Conservation (phyloP, 2,113 vertebrate species). For the Fukomys damarensis region DNA sequence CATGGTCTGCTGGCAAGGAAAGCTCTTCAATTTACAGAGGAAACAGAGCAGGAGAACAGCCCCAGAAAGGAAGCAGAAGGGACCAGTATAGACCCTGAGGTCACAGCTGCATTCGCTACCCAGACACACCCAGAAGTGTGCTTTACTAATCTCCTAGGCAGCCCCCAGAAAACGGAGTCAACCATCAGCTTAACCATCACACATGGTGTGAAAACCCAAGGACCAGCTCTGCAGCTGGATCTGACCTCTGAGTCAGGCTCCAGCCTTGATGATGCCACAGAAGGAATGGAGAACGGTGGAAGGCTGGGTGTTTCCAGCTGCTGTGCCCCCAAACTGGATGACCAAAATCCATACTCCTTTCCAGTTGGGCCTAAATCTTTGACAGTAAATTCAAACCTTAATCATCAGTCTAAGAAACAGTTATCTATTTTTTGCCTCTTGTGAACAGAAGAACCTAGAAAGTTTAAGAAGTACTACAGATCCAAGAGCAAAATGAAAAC, state of each 20-base stretch:
- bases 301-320: background rate
- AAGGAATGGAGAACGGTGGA: background rate
- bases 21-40: background rate
- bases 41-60: background rate
- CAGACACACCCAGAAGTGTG: background rate
- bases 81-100: background rate
- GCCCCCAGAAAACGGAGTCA: background rate
- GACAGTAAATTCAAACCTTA: background rate
- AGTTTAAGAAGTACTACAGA: background rate
- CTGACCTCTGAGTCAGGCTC: background rate
- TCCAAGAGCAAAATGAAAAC: background rate
- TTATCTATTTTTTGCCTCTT: background rate
- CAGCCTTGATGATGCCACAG: background rate
- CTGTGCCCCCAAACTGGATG: background rate
- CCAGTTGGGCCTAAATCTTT: background rate
- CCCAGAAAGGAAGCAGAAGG: background rate
- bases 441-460: background rate
- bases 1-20: background rate
- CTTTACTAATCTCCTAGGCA: too few relatives aligned
- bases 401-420: background rate
- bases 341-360: background rate
- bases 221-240: too few relatives aligned
- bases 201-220: too few relatives aligned
- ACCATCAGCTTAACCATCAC: background rate
- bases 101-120: too few relatives aligned